phyloP scores from a whole-genome alignment of 2,888 invertebrate genomes.

The Apeira syringaria region DNA sequence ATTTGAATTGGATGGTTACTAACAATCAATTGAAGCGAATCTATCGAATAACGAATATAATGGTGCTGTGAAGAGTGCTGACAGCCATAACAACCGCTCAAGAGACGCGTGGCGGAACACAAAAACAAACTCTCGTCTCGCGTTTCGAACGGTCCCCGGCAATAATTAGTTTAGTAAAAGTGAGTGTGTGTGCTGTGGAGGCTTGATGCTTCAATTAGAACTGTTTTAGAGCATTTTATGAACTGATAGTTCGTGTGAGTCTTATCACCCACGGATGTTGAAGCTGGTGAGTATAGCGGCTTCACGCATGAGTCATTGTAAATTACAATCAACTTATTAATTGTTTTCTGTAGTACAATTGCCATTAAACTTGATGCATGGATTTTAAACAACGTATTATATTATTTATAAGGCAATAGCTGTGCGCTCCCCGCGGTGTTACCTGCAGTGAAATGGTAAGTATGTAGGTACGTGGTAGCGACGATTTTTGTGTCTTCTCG shows the following conservation, averaged over 20 bases:
- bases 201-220: constrained; percentile 72
- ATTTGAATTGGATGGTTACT: constrained; percentile 42
- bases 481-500: too few species aligned
- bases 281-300: constrained; percentile 70
- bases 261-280: constrained; percentile 64
- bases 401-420: too few species aligned
- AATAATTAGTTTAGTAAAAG: constrained; percentile 79
- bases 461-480: too few species aligned
- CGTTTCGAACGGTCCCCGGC: constrained; percentile 68
- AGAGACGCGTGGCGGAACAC: constrained; percentile 68
- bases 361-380: background rate
- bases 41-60: constrained; percentile 61
- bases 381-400: constrained; percentile 5
- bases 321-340: constrained; percentile 8
- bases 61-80: constrained; percentile 56
- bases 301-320: constrained; percentile 43
- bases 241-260: constrained; percentile 47
- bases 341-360: constrained; percentile 1
- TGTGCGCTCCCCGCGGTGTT: too few species aligned
- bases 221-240: constrained; percentile 62
- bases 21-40: constrained; percentile 49
- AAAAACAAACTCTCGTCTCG: constrained; percentile 71
- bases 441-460: too few species aligned
- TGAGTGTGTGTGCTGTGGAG: constrained; percentile 78
- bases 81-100: constrained; percentile 27